phyloP scores from a whole-genome alignment of 1,140 invertebrate species.

The Anastrepha ludens region DNA sequence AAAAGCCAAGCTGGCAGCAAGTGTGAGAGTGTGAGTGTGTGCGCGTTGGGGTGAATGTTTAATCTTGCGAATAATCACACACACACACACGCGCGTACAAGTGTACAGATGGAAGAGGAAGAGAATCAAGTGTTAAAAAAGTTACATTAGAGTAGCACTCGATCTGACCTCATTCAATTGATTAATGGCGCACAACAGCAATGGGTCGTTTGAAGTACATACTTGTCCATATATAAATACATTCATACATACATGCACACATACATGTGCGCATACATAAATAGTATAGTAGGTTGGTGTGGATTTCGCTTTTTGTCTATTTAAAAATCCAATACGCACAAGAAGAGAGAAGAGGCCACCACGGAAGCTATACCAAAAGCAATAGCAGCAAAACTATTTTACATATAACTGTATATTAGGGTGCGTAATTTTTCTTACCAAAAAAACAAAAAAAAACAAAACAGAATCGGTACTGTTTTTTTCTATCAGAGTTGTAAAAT shows the following conservation, averaged over 20 bases:
- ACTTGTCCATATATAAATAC: background rate
- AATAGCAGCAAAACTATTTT: background rate
- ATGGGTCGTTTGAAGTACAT: background rate
- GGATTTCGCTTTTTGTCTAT: no score
- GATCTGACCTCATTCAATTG: slow-evolving; percentile 42
- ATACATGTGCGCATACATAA: no score
- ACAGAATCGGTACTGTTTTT: no score
- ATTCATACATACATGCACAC: no score
- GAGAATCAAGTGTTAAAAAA: background rate
- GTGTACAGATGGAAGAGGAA: background rate
- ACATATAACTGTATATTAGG: no score
- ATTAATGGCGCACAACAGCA: slow-evolving; percentile 34
- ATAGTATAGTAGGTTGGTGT: no score
- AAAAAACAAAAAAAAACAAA: no score
- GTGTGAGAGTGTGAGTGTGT: background rate
- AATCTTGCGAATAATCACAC: background rate
- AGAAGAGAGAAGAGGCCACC: background rate
- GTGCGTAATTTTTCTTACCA: no score
- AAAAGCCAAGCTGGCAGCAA: background rate
- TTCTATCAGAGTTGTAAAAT: no score
- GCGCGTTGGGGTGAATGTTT: background rate
- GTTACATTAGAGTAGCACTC: background rate
- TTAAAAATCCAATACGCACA: background rate
- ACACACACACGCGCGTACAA: background rate
- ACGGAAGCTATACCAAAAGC: background rate